Evolutionary conservation across 1,140 invertebrate species (phyloP).

Genomic region (Papilio aristodemus): DNA sequence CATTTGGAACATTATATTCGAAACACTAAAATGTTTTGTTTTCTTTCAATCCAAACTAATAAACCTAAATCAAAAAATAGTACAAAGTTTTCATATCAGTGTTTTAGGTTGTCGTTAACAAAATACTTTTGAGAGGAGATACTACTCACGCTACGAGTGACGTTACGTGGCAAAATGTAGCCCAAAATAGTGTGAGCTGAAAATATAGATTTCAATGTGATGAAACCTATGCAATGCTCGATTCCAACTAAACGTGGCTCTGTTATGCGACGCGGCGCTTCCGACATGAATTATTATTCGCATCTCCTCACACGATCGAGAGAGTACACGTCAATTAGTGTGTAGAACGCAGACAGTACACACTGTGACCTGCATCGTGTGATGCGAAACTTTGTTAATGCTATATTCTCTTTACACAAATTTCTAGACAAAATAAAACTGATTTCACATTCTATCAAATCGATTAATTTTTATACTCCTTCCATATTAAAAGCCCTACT

Average conservation of each 20-base stretch:
- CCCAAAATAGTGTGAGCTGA: neutral
- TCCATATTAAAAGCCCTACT: too few species aligned
- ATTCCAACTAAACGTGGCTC: neutral
- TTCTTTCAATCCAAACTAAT: too few species aligned
- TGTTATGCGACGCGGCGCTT: neutral
- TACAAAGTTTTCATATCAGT: too few species aligned
- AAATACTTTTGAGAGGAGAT: neutral
- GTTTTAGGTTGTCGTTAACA: neutral
- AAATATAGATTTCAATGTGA: constrained; percentile 5
- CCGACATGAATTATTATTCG: constrained; percentile 16
- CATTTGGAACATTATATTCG: too few species aligned
- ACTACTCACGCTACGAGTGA: too few species aligned
- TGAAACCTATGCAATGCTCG: neutral
- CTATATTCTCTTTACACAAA: too few species aligned
- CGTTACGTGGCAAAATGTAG: too few species aligned
- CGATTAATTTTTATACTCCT: too few species aligned
- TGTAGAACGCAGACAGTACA: neutral
- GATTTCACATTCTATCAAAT: too few species aligned
- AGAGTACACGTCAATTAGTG: constrained; percentile 16
- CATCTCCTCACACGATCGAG: neutral
- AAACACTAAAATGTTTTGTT: too few species aligned
- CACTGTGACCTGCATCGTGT: neutral
- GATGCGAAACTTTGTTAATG: neutral
- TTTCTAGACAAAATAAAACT: too few species aligned
- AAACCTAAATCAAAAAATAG: too few species aligned